Base-by-base conservation (phyloP, 2,888 invertebrate species). In the Isoperla grammatica region DNA sequence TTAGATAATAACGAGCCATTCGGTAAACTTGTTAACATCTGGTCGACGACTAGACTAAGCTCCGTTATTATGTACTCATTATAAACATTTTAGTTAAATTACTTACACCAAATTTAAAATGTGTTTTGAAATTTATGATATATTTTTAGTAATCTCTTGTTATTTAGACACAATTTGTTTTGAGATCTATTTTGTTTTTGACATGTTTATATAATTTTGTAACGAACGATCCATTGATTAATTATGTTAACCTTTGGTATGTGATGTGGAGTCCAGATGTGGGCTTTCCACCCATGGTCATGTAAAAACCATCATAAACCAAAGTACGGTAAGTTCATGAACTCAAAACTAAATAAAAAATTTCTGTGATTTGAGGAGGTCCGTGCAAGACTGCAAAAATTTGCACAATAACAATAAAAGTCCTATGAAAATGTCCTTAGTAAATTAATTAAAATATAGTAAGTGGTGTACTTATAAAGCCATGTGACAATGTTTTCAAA, bases 291-390 rank as follows among this genome's bases (percentile, higher is more conserved):
- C 35, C 29, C 29, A 15, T 9, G 35, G 49, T 15, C 12, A 46
- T 22, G n/a, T 46, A 4, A 46, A 20, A 15, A 29, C n/a, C 49
- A 39, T 53, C 53, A 19, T 20, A 11, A 39, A 20, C 53, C 53
- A 53, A 39, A 19, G 53, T 53, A 12, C 19, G 15, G 17, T 19
- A 6, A 29, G 29, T 20, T 37, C 37, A 37, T 39, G 20, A 15
- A 53, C 53, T 53, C 37, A 53, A 50, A 53, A 53, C 61, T 54
- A 62, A 63, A 63, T 54, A 58, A 40, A 57, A 29, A 60, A 63
- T 61, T 59, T 73, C 77, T 77, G 77, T 77, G 77, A 77, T 77
- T 76, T 75, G 77, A 72, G 75, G 73, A 73, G 73, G 76, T 73
- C 75, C 75, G 53, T 61, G 42, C 48, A 23, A 57, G 19, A 35